Percentiles rank a stretch among this genome's conserved stretches.
Evolutionary conservation across 35 echinoderm and acorn worm species (phyloP).

Genomic region (Strongylocentrotus purpuratus): DNA sequence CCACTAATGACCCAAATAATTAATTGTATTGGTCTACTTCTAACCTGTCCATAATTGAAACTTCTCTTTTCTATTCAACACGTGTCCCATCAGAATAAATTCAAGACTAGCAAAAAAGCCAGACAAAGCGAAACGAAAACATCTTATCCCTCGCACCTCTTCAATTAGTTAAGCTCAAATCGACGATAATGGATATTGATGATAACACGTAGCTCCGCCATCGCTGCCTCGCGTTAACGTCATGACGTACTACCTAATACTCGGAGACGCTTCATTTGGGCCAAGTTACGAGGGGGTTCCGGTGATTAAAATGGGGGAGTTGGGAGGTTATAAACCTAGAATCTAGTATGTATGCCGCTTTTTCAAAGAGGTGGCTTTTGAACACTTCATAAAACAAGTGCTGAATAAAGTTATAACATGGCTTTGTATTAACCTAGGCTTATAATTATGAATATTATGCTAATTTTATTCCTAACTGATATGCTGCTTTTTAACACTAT

Average conservation of each 20-base stretch:
- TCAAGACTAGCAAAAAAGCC: neutral
- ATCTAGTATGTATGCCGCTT: too few relatives aligned
- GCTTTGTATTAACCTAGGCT: too few relatives aligned
- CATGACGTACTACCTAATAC: neutral
- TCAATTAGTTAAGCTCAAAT: constrained; percentile 8
- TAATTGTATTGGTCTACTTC: too few relatives aligned
- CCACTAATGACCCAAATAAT: too few relatives aligned
- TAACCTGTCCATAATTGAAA: too few relatives aligned
- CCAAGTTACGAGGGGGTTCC: neutral
- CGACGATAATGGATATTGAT: neutral
- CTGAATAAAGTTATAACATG: too few relatives aligned
- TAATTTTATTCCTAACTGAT: too few relatives aligned
- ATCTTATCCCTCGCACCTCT: neutral
- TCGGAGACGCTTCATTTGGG: neutral
- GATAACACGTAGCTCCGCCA: neutral
- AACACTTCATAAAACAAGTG: too few relatives aligned
- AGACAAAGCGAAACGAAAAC: neutral
- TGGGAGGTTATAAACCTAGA: neutral
- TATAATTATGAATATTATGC: too few relatives aligned
- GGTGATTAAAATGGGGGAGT: neutral
- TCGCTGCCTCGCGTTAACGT: neutral
- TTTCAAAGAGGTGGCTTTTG: too few relatives aligned
- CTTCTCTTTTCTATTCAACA: too few relatives aligned
- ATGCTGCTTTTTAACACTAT: too few relatives aligned
- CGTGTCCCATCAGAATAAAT: neutral